Base-by-base conservation (phyloP, 2,797 vertebrate genomes). In the Rhynchotus rufescens region DNA sequence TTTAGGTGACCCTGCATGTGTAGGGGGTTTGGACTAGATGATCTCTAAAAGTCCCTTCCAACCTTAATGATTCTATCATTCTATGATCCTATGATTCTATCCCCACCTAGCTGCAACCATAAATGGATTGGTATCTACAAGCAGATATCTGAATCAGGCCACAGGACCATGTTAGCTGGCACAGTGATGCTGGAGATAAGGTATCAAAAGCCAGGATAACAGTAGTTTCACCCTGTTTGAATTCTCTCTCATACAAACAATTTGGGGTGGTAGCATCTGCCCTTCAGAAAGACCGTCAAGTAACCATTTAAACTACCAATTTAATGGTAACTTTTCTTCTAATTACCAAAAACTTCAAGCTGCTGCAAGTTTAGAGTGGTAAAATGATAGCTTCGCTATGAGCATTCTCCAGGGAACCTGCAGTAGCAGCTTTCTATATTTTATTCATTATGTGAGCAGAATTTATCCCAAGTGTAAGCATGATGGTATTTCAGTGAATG, bases 391-490 rank as follows among this genome's bases (percentile, higher is more conserved):
- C 25, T 95, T 92, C 87, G 47, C 60, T 51, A 32, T 38, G 47
- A 80, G 5, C 1, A 0, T 67, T 85, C 44, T 73, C 60, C 69
- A 26, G 73, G 47, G 59, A 84, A 66, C 21, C 9, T 54, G 13
- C 66, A 69, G 23, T 61, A 83, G 28, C 28, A 89, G 47, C 36
- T 62, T 32, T 78, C 66, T 61, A 69, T 3, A 64, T 83, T 93
- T 85, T 64, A 67, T 90, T 89, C 32, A 52, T 93, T 80, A 74
- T 47, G 60, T 85, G 86, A 67, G 62, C 59, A 93, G 84, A 93
- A 66, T 72, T 91, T 75, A 81, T 83, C 38, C 76, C 69, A 91
- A 86, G 52, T 81, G 12, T 80, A n/a, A 88, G 38, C 21, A 42
- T 34, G 57, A 73, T 66, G 22, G 23, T 60, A 88, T 83, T 92